A percentile compares a stretch with the other conserved stretches of the same genome.
Evolutionary conservation across 64 coral and sea anemone genomes (phyloP).

Genomic region (Pocillopora damicornis): DNA sequence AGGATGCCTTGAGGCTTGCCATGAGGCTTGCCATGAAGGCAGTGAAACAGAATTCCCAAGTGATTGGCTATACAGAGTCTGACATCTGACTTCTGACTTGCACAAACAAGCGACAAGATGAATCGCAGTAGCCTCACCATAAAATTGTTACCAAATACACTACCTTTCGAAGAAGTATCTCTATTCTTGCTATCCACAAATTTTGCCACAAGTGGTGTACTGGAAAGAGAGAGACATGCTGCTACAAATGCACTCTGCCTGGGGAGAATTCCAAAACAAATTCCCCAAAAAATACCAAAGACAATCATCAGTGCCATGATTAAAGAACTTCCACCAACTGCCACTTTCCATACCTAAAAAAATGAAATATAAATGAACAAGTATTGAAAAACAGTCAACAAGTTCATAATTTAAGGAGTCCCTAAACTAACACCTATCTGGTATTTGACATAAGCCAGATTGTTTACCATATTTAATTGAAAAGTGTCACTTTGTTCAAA

Average conservation of each 20-base stretch:
- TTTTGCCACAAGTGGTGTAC: slow-evolving; percentile 93
- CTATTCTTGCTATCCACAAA: slow-evolving; percentile 78
- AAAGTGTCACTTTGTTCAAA: too few species aligned
- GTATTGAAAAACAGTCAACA: background rate
- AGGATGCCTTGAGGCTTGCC: too few species aligned
- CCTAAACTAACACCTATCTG: too few species aligned
- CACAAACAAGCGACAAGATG: too few species aligned
- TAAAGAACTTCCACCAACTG: slow-evolving; percentile 81
- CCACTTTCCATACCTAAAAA: slow-evolving; percentile 80
- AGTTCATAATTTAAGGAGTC: too few species aligned
- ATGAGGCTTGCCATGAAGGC: too few species aligned
- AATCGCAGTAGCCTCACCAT: too few species aligned
- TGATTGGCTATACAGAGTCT: too few species aligned
- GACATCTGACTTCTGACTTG: too few species aligned
- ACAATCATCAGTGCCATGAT: slow-evolving; percentile 84
- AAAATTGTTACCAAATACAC: background rate
- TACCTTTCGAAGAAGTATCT: slow-evolving; percentile 63
- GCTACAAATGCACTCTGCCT: slow-evolving; percentile 94
- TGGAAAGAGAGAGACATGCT: slow-evolving; percentile 85
- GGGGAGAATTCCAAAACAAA: slow-evolving; percentile 77
- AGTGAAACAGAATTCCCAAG: too few species aligned
- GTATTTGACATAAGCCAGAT: too few species aligned
- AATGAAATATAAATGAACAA: background rate
- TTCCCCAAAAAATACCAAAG: slow-evolving; percentile 75
- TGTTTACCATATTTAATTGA: too few species aligned